Evolutionary conservation across 2,797 vertebrate species (phyloP).

Genomic region (Acrocephalus scirpaceus): DNA sequence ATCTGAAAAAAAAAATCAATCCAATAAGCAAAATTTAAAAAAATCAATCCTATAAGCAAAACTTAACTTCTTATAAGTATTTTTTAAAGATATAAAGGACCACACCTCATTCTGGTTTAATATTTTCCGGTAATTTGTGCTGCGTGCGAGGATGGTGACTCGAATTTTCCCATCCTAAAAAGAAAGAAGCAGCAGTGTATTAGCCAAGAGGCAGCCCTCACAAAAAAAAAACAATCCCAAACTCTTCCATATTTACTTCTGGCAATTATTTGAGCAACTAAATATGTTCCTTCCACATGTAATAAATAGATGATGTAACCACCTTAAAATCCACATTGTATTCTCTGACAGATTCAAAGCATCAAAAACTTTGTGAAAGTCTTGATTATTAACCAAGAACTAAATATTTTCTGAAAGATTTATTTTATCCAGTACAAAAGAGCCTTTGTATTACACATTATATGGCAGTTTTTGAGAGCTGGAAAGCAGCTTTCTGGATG

Average conservation of each 20-base stretch:
- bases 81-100: not conserved
- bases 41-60: not conserved
- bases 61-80: not conserved
- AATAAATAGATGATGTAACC: not conserved
- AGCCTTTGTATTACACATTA: not conserved
- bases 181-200: slow-evolving; percentile 32
- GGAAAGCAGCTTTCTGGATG: not conserved
- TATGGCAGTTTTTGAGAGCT: not conserved
- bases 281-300: not conserved
- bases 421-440: slow-evolving; percentile 21
- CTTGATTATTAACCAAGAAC: not conserved
- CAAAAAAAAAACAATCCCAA: not conserved
- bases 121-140: slow-evolving; percentile 93
- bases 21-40: too few species aligned
- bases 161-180: slow-evolving; percentile 89
- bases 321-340: not conserved
- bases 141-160: slow-evolving; percentile 92
- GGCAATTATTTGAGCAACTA: not conserved
- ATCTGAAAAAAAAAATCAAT: not conserved
- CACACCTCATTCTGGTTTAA: slow-evolving; percentile 94
- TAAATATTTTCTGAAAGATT: slow-evolving; percentile 14
- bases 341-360: slow-evolving; percentile 2
- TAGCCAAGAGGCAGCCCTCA: not conserved
- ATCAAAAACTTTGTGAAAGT: not conserved
- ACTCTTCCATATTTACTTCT: not conserved